Evolutionary conservation across 2,797 vertebrate species (phyloP).

Genomic region (Siniperca scherzeri): DNA sequence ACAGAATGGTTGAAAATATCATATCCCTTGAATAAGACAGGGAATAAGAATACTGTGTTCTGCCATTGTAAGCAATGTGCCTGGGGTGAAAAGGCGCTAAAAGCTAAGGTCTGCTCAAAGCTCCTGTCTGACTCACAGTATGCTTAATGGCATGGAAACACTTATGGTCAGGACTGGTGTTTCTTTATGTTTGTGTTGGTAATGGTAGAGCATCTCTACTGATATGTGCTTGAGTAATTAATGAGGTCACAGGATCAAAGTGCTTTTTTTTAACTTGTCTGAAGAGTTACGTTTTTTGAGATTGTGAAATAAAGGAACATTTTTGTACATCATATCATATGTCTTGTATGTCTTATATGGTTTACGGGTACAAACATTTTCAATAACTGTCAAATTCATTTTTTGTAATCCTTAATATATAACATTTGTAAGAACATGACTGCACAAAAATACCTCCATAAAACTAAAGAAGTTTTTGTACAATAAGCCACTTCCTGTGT

Average conservation of each 20-base stretch:
- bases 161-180: conserved; percentile 38
- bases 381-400: neutral
- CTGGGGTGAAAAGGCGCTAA: conserved; percentile 79
- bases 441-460: neutral
- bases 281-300: neutral
- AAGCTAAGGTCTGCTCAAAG: conserved; percentile 73
- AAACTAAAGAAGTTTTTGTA: neutral
- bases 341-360: too few species aligned
- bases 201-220: conserved; percentile 51
- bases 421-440: neutral
- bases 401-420: neutral
- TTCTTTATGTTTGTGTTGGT: conserved; percentile 68
- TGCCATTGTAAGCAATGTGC: conserved; percentile 78
- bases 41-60: conserved; percentile 59
- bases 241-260: conserved; percentile 59
- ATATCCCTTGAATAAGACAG: conserved; percentile 61
- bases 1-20: conserved; percentile 62
- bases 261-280: neutral
- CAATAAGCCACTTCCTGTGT: neutral
- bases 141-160: conserved; percentile 79
- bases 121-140: conserved; percentile 55
- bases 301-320: neutral
- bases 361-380: neutral
- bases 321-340: neutral
- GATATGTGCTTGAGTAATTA: conserved; percentile 61